Evolutionary conservation across 2,113 vertebrate genomes (phyloP).

Genomic region (Chrysochloris asiatica): DNA sequence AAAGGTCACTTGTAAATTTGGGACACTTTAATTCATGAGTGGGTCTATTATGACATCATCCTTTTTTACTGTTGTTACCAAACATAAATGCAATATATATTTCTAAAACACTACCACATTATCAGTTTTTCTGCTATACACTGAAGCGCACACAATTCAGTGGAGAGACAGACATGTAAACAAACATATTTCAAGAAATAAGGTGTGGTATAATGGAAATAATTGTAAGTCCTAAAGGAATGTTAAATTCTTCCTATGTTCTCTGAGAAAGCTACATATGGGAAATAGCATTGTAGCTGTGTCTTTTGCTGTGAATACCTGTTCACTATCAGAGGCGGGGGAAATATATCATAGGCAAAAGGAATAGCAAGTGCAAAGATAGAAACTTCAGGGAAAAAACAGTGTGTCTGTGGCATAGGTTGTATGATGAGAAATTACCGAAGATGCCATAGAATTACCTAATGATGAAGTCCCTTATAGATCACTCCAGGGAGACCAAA

Average conservation of each 20-base stretch:
- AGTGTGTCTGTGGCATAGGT: neutral
- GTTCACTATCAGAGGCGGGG: slow-evolving; percentile 40
- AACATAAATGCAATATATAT: slow-evolving; percentile 43
- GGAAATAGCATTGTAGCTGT: slow-evolving; percentile 69
- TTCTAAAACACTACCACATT: slow-evolving; percentile 11
- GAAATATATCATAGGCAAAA: slow-evolving; percentile 50
- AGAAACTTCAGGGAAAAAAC: neutral
- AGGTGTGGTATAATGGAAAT: slow-evolving; percentile 48
- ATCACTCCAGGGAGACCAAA: slow-evolving; percentile 6
- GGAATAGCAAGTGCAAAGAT: neutral
- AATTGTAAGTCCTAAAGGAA: slow-evolving; percentile 51
- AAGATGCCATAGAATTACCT: neutral
- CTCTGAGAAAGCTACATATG: slow-evolving; percentile 39
- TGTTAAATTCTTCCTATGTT: slow-evolving; percentile 66
- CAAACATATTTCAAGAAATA: slow-evolving; percentile 65
- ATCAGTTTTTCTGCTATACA: neutral
- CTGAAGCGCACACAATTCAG: neutral
- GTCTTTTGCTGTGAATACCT: slow-evolving; percentile 52
- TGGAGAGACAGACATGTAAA: slow-evolving; percentile 36
- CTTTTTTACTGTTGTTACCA: neutral
- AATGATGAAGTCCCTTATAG: neutral
- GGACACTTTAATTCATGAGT: slow-evolving; percentile 17
- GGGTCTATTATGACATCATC: neutral
- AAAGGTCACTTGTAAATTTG: slow-evolving; percentile 34
- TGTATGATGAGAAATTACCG: neutral